Base-by-base conservation (phyloP, 2,888 invertebrate genomes). In the Tromatobia lineatoria region DNA sequence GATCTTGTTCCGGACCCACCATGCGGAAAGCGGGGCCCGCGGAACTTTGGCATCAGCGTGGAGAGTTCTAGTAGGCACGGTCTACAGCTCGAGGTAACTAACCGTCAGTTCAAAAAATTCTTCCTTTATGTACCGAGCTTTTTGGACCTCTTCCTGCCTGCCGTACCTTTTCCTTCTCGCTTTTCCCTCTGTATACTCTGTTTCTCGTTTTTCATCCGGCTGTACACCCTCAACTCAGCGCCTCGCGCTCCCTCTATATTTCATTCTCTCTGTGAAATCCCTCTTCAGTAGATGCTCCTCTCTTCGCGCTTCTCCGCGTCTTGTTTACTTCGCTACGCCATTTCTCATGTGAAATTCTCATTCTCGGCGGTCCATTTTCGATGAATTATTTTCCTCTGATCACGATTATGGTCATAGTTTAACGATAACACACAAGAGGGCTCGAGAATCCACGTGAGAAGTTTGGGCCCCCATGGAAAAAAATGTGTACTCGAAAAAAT, bases 11-110 rank as follows among this genome's bases (percentile, higher is more conserved):
- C 87, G 83, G 83, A 77, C 86, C 83, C 83, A 86, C 88, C 88
- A 90, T 87, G 90, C 88, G 89, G 88, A 91, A 90, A 89, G 85
- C 85, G 87, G 71, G 86, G 76, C 78, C 80, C 47, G 80, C 74
- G 78, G 75, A 75, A 79, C 71, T 74, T 75, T 64, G 69, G 61
- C 64, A 52, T 52, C 23, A 20, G 64, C 61, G 23, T 69, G 42
- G 23, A 76, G 45, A 57, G 29, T 54, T 45, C 67, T 45, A 54
- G 38, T 45, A 20, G 18, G 20, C 18, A 42, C 66, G 23, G 57
- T 23, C 67, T 42, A n/a, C 61, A 70, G 70, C 34, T 66, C 80
- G 82, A 87, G 83, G 88, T 89, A 87, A 90, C 88, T 88, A 90
- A 90, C 86, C 87, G 85, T 88, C 83, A 86, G 61, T 64, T 70